Percentiles rank a stretch among this genome's conserved stretches.
phyloP scores from a whole-genome alignment of 2,797 vertebrate species.

The Serranus cabrilla region DNA sequence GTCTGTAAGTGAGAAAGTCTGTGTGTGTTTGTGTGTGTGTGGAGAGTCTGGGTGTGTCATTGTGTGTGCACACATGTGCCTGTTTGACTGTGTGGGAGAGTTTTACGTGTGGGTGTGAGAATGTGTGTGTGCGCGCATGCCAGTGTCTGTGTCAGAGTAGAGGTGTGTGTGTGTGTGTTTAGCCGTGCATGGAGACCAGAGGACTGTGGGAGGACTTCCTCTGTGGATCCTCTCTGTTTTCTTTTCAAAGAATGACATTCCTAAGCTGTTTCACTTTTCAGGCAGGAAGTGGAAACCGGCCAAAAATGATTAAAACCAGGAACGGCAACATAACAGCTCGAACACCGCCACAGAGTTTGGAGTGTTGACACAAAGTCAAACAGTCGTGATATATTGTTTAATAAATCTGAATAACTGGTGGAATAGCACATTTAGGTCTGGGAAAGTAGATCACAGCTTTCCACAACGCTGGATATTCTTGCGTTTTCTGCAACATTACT shows the following conservation, averaged over 20 bases:
- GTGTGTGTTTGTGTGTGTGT: slow-evolving; percentile 24
- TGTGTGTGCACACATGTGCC: slow-evolving; percentile 51
- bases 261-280: slow-evolving; percentile 98
- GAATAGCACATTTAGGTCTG: slow-evolving; percentile 53
- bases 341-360: slow-evolving; percentile 88
- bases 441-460: slow-evolving; percentile 44
- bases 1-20: slow-evolving; percentile 60
- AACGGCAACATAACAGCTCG: slow-evolving; percentile 92
- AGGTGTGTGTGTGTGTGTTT: slow-evolving; percentile 75
- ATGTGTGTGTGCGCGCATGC: slow-evolving; percentile 85
- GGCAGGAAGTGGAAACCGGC: slow-evolving; percentile 96
- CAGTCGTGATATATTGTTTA: slow-evolving; percentile 93
- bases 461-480: slow-evolving; percentile 4
- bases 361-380: slow-evolving; percentile 94
- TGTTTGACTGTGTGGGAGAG: slow-evolving; percentile 68
- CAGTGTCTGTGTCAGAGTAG: slow-evolving; percentile 67
- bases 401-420: slow-evolving; percentile 93
- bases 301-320: slow-evolving; percentile 97
- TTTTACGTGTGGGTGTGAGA: slow-evolving; percentile 74
- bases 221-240: slow-evolving; percentile 98
- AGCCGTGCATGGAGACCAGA: slow-evolving; percentile 92
- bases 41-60: slow-evolving; percentile 62
- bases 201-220: slow-evolving; percentile 98
- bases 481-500: slow-evolving; percentile 37
- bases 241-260: slow-evolving; percentile 99